Conservation (phyloP, 1,140 invertebrate species). For the Paralvinella palmiformis region DNA sequence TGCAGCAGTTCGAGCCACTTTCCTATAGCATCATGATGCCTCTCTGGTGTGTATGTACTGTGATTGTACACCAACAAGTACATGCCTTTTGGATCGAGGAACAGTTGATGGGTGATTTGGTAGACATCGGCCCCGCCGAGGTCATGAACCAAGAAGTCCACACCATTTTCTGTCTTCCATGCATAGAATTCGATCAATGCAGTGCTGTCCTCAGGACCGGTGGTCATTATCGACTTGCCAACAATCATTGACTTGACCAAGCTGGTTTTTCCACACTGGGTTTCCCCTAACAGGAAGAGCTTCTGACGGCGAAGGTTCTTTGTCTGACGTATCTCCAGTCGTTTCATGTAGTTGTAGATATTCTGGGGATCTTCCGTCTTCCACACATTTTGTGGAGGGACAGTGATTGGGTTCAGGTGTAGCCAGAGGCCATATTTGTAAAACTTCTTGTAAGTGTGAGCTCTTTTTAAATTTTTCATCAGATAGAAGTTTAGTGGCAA, state of each 20-base stretch:
- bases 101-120: constrained; percentile 32
- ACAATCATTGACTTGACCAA: constrained; percentile 19
- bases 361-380: constrained; percentile 39
- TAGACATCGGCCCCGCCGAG: constrained; percentile 40
- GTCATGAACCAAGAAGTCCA: constrained; percentile 39
- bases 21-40: constrained; percentile 34
- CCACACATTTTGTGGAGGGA: constrained; percentile 46
- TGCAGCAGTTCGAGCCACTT: constrained; percentile 42
- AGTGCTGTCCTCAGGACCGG: constrained; percentile 18
- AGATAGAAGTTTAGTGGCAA: constrained; percentile 40
- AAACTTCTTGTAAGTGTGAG: constrained; percentile 41
- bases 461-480: constrained; percentile 33
- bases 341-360: constrained; percentile 45
- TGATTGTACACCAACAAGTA: constrained; percentile 43
- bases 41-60: constrained; percentile 29
- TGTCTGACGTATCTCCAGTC: constrained; percentile 40
- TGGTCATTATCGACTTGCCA: constrained; percentile 7
- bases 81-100: constrained; percentile 41
- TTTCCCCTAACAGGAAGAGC: constrained; percentile 40
- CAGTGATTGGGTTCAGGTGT: constrained; percentile 43
- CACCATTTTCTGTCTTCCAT: constrained; percentile 44
- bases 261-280: constrained; percentile 42
- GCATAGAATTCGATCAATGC: constrained; percentile 29
- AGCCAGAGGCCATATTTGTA: constrained; percentile 46
- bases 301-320: constrained; percentile 45